Evolutionary conservation across 1,140 invertebrate species (phyloP).

Genomic region (Aphaenogaster floridana): DNA sequence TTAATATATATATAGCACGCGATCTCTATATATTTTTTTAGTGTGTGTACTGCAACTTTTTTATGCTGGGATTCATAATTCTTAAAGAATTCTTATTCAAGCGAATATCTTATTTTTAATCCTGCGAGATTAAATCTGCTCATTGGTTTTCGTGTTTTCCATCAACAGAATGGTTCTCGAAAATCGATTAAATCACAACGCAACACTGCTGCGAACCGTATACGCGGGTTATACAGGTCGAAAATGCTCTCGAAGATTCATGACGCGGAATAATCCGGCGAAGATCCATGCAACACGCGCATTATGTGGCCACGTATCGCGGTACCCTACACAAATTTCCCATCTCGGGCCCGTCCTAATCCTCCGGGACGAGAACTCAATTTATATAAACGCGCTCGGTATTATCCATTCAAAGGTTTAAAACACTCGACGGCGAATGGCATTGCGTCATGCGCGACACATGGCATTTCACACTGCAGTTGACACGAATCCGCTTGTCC

Average conservation of each 20-base stretch:
- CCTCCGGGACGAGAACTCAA: slow-evolving; percentile 79
- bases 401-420: slow-evolving; percentile 80
- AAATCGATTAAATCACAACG: slow-evolving; percentile 61
- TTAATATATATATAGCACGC: not conserved
- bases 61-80: not conserved
- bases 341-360: slow-evolving; percentile 74
- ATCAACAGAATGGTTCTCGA: not conserved
- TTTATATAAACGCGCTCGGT: slow-evolving; percentile 80
- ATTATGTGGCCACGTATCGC: slow-evolving; percentile 66
- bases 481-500: slow-evolving; percentile 68
- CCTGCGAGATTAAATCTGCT: not conserved
- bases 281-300: slow-evolving; percentile 69
- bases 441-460: slow-evolving; percentile 64
- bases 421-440: slow-evolving; percentile 77
- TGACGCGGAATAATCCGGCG: slow-evolving; percentile 78
- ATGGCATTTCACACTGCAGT: slow-evolving; percentile 80
- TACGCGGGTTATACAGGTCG: slow-evolving; percentile 7
- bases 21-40: not conserved
- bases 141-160: not conserved
- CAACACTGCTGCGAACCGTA: not conserved
- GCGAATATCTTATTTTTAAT: not conserved
- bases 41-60: not conserved
- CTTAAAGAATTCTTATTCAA: not conserved
- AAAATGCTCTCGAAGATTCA: slow-evolving; percentile 70
- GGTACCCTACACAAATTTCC: slow-evolving; percentile 76